Conservation (phyloP, 2,888 invertebrate genomes). For the Tipula confusa region DNA sequence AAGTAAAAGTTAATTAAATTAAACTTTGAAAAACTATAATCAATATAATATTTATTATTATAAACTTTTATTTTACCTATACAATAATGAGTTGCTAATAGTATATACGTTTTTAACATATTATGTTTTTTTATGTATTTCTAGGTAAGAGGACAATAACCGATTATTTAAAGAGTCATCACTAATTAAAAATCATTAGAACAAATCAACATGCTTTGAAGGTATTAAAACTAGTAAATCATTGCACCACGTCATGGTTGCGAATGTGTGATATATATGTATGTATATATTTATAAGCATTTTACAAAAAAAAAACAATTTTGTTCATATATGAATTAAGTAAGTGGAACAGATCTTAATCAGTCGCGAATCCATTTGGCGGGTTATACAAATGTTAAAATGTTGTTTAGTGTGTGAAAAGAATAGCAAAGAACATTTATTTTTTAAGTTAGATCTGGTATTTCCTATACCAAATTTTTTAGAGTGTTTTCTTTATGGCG, state of each 20-base stretch:
- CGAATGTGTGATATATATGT: not conserved
- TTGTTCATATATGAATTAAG: too few species aligned
- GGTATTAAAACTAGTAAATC: not conserved
- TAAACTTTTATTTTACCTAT: not conserved
- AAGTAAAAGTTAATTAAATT: too few species aligned
- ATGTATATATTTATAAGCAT: not conserved
- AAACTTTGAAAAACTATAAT: not conserved
- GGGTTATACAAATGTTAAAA: not conserved
- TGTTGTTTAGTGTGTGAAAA: not conserved
- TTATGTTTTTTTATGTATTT: not conserved
- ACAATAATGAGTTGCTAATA: not conserved
- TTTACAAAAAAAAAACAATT: too few species aligned
- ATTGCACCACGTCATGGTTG: not conserved
- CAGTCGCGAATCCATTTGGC: too few species aligned
- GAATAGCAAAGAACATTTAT: not conserved
- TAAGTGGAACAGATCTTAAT: too few species aligned
- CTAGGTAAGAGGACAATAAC: not conserved
- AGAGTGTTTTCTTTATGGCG: not conserved
- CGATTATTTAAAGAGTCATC: not conserved
- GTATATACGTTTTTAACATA: not conserved
- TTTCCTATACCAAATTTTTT: not conserved
- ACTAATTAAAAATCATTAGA: not conserved
- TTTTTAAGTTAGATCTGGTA: not conserved
- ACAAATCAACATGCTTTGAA: not conserved
- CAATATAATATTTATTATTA: not conserved